phyloP scores from a whole-genome alignment of 2,113 vertebrate species.

The Semicossyphus pulcher region DNA sequence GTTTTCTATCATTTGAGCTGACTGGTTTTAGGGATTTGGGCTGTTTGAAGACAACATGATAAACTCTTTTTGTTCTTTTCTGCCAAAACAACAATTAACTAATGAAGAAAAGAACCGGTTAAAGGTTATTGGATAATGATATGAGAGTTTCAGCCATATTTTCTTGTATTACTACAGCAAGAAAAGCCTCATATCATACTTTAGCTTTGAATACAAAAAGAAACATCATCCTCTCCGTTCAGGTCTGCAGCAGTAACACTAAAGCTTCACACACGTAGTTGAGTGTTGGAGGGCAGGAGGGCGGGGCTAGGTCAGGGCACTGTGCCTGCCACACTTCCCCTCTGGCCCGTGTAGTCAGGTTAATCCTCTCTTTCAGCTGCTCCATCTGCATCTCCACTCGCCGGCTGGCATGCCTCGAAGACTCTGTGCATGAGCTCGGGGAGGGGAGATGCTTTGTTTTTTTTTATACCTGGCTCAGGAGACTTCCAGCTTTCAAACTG shows the following conservation, averaged over 20 bases:
- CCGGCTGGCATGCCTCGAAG: constrained; percentile 47
- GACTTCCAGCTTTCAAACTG: constrained; percentile 30
- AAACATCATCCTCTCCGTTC: background rate
- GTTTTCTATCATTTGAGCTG: too few relatives aligned
- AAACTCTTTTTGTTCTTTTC: too few relatives aligned
- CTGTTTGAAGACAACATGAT: too few relatives aligned
- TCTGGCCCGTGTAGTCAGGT: constrained; percentile 60
- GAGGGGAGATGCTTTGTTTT: background rate
- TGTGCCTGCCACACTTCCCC: constrained; percentile 25
- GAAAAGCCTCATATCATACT: too few relatives aligned
- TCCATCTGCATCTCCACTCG: constrained; percentile 57
- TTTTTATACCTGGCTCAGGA: constrained; percentile 42
- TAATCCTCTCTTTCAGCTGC: constrained; percentile 66
- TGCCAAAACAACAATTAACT: too few relatives aligned
- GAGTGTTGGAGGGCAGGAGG: background rate
- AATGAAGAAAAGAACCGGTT: too few relatives aligned
- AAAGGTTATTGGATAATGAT: too few relatives aligned
- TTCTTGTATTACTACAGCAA: too few relatives aligned
- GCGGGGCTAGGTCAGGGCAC: background rate
- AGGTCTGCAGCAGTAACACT: background rate
- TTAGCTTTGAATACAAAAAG: background rate
- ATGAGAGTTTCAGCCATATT: too few relatives aligned
- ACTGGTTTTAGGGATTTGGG: too few relatives aligned
- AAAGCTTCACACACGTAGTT: constrained; percentile 17
- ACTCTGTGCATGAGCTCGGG: background rate